Conservation (phyloP, 2,888 invertebrate genomes). For the Leucoma salicis region DNA sequence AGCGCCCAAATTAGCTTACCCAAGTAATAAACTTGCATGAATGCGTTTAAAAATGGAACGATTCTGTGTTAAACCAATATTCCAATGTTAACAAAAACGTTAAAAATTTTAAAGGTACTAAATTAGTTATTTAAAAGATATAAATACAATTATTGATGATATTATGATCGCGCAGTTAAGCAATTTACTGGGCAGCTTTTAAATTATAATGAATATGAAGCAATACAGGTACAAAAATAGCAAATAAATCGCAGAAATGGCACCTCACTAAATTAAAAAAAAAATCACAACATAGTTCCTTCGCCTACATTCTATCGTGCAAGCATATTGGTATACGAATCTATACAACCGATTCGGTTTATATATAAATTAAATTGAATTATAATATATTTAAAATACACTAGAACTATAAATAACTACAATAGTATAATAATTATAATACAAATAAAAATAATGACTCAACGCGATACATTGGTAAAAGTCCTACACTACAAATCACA, state of each 20-base stretch:
- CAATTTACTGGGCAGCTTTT: constrained; percentile 44
- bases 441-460: constrained; percentile 39
- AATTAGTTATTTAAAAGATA: neutral
- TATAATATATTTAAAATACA: constrained; percentile 7
- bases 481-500: constrained; percentile 27
- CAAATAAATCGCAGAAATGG: constrained; percentile 68
- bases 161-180: constrained; percentile 40
- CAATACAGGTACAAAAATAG: constrained; percentile 55
- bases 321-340: constrained; percentile 28
- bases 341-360: constrained; percentile 22
- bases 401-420: neutral
- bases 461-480: constrained; percentile 38
- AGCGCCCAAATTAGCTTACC: neutral
- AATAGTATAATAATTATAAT: constrained; percentile 17
- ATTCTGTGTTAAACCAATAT: neutral
- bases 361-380: constrained; percentile 25
- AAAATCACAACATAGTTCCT: constrained; percentile 63
- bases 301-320: constrained; percentile 39
- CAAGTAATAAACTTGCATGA: neutral
- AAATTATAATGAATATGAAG: constrained; percentile 54
- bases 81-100: neutral
- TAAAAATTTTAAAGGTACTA: neutral
- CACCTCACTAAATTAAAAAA: constrained; percentile 64
- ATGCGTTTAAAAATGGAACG: neutral
- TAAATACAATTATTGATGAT: neutral